Evolutionary conservation across 2,888 invertebrate genomes (phyloP), one percentile per base, ranked within the genome.

Genomic region (Torymus aiolomorphi): DNA sequence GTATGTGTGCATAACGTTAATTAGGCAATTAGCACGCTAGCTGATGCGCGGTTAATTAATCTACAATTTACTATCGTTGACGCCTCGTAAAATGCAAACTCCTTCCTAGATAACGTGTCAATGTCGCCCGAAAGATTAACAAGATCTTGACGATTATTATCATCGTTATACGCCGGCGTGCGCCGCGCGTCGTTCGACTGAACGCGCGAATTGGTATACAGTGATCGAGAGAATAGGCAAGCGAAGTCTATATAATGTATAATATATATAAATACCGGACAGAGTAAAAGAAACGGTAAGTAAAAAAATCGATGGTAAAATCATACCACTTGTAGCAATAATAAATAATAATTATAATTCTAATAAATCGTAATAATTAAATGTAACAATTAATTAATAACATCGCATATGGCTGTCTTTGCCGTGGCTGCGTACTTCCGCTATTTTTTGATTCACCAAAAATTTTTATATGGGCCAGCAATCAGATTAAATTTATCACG

Each of bases 71-170:
- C 63, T 81, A 76, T 69, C 52, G 24, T 81, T 76, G 72, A 63
- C 63, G 67, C 72, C 59, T 72, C 54, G 67, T 72, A 78, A 81
- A 81, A 81, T 81, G 78, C 76, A 78, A 72, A 78, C 56, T 76
- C 57, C 31, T 61, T 74, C 70, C 20, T 62, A 67, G 54, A 74
- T 74, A 78, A 78, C 42, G 63, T 69, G 16, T 72, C 18, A 75
- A 75, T 70, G 14, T 72, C 66, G 16, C 42, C 12, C 42, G 24
- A 51, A 56, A 76, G 24, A 49, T 79, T 65, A 49, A 71, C 24
- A 66, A n/a, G 52, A 72, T 67, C 18, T 67, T 16, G 20, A 52
- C 13, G 24, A 56, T 67, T 20, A 52, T 72, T 77, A 31, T 31
- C 31, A 31, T 31, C 31, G 8, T 31, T 31, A 31, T 31, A 31